Conservation (phyloP, 2,888 invertebrate species). For the Cenopis cana region DNA sequence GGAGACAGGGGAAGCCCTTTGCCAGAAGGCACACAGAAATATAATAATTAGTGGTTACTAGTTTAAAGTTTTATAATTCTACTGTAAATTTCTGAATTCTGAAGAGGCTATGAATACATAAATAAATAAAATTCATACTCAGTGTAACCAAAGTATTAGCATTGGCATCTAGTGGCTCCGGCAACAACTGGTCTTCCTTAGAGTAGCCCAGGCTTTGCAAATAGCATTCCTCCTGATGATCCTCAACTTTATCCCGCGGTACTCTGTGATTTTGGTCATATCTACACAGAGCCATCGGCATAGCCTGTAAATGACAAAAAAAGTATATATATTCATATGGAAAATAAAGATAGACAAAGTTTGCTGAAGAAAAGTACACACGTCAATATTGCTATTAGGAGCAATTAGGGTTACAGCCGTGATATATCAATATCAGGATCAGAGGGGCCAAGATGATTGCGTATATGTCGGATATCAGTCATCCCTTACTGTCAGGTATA, state of each 20-base stretch:
- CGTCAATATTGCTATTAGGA: too few species aligned
- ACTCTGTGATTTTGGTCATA: constrained; percentile 64
- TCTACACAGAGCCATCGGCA: constrained; percentile 57
- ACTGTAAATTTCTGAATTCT: too few species aligned
- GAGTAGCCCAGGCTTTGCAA: constrained; percentile 62
- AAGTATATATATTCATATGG: too few species aligned
- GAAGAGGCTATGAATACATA: neutral
- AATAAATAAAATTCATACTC: constrained; percentile 55
- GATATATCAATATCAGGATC: neutral
- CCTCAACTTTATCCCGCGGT: constrained; percentile 52
- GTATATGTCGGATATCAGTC: too few species aligned
- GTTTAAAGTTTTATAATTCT: too few species aligned
- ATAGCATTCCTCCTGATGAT: constrained; percentile 65
- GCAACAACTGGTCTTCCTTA: constrained; percentile 61
- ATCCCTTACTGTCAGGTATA: too few species aligned
- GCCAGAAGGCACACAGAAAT: too few species aligned
- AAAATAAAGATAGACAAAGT: constrained; percentile 25
- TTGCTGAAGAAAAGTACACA: too few species aligned
- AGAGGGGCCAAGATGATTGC: too few species aligned
- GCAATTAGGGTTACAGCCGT: neutral
- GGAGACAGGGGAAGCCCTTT: too few species aligned
- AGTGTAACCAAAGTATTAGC: constrained; percentile 65
- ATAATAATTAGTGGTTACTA: too few species aligned
- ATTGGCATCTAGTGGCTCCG: constrained; percentile 61
- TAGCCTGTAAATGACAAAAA: constrained; percentile 61